A percentile compares a stretch with the other conserved stretches of the same genome.
These are phyloP conservation scores for Coleophora deauratella DNA, from an alignment of 2,888 invertebrate species.

Conservation along the genomic window DNA sequence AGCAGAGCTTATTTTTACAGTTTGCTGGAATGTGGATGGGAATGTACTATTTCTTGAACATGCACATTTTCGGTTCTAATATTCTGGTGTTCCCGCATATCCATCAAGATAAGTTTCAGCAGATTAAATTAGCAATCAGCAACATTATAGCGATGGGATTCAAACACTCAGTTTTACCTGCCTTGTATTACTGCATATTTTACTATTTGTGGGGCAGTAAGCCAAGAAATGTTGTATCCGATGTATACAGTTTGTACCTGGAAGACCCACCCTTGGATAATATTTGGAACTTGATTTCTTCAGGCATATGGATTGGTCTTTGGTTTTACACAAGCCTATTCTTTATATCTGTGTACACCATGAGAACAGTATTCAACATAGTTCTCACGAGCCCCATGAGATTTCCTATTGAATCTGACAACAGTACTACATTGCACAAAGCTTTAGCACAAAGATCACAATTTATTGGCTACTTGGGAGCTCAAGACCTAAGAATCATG, in stretches of 20 bases:
- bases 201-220: slow-evolving; percentile 77
- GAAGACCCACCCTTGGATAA: slow-evolving; percentile 69
- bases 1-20: slow-evolving; percentile 79
- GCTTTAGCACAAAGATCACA: slow-evolving; percentile 77
- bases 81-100: slow-evolving; percentile 80
- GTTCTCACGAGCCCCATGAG: slow-evolving; percentile 80
- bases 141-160: slow-evolving; percentile 75
- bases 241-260: slow-evolving; percentile 67
- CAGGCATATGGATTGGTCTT: slow-evolving; percentile 74
- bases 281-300: slow-evolving; percentile 54
- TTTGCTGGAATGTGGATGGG: slow-evolving; percentile 81
- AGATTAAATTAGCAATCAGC: slow-evolving; percentile 75
- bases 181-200: slow-evolving; percentile 72
- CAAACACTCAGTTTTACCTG: slow-evolving; percentile 75
- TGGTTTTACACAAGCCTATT: slow-evolving; percentile 83
- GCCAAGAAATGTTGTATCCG: slow-evolving; percentile 64
- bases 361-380: slow-evolving; percentile 81
- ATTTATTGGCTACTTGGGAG: slow-evolving; percentile 83
- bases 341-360: slow-evolving; percentile 79
- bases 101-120: slow-evolving; percentile 79
- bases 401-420: slow-evolving; percentile 75
- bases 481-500: slow-evolving; percentile 80
- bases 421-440: slow-evolving; percentile 71
- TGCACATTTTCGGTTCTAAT: slow-evolving; percentile 68
- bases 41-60: slow-evolving; percentile 69